Conservation (phyloP, 2,113 vertebrate species). For the Miniopterus natalensis region DNA sequence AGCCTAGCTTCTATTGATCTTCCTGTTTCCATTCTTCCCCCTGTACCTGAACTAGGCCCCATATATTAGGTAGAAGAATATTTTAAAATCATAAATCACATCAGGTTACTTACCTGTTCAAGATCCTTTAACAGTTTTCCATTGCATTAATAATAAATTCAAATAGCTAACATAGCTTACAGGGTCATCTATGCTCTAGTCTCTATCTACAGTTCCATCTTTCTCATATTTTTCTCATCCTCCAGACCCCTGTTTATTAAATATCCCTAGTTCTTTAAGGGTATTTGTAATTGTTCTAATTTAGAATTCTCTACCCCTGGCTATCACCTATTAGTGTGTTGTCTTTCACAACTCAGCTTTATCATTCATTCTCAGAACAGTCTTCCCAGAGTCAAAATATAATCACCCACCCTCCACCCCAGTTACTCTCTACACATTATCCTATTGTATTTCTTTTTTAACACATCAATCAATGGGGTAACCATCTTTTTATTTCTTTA, state of each 20-base stretch:
- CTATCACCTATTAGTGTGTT: not conserved
- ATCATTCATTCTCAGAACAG: not conserved
- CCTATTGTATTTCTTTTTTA: not conserved
- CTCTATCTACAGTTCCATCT: not conserved
- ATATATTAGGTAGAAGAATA: not conserved
- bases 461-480: not conserved
- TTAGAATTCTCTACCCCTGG: not conserved
- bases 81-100: constrained; percentile 10
- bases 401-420: not conserved
- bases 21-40: not conserved
- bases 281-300: not conserved
- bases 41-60: not conserved
- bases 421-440: constrained; percentile 2
- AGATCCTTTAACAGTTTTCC: not conserved
- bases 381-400: not conserved
- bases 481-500: not conserved
- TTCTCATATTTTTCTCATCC: not conserved
- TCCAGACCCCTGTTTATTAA: not conserved
- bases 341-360: not conserved
- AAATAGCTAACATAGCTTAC: not conserved
- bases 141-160: not conserved
- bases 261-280: not conserved
- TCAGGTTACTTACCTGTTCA: not conserved
- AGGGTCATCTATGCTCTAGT: not conserved
- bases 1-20: not conserved